phyloP scores from a whole-genome alignment of 2,888 invertebrate species.

The Cephus sareptanus region DNA sequence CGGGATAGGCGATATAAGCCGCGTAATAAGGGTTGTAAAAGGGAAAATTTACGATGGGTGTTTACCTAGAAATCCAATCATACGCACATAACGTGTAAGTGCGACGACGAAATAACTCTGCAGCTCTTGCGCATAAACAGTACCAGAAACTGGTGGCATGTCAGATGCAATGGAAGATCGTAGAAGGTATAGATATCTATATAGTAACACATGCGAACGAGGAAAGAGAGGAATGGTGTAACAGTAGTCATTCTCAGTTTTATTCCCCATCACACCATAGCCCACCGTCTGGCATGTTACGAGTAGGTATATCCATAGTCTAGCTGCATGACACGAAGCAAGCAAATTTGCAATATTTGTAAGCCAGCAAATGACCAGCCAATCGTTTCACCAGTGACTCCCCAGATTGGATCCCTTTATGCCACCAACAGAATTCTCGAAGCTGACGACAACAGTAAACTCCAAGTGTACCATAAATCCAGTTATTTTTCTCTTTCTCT shows the following conservation, averaged over 20 bases:
- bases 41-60: constrained; percentile 32
- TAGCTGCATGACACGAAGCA: not conserved
- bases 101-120: not conserved
- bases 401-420: not conserved
- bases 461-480: constrained; percentile 12
- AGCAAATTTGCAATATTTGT: constrained; percentile 11
- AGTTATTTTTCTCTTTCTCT: not conserved
- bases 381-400: not conserved
- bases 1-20: not conserved
- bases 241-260: constrained; percentile 29
- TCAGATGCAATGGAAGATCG: not conserved
- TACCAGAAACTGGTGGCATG: not conserved
- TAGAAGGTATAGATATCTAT: not conserved
- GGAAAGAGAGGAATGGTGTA: not conserved
- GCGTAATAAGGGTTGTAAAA: constrained; percentile 41
- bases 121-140: not conserved
- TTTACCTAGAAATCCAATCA: constrained; percentile 40
- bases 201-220: not conserved
- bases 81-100: constrained; percentile 26
- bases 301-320: not conserved
- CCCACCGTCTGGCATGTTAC: not conserved
- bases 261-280: constrained; percentile 24
- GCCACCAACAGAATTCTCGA: not conserved
- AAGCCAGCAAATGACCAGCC: constrained; percentile 4
- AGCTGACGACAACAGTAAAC: constrained; percentile 9